A percentile compares a stretch with the other conserved stretches of the same genome.
Evolutionary conservation across 2,113 vertebrate genomes (phyloP).

Genomic region (Orientallactaga bullata): DNA sequence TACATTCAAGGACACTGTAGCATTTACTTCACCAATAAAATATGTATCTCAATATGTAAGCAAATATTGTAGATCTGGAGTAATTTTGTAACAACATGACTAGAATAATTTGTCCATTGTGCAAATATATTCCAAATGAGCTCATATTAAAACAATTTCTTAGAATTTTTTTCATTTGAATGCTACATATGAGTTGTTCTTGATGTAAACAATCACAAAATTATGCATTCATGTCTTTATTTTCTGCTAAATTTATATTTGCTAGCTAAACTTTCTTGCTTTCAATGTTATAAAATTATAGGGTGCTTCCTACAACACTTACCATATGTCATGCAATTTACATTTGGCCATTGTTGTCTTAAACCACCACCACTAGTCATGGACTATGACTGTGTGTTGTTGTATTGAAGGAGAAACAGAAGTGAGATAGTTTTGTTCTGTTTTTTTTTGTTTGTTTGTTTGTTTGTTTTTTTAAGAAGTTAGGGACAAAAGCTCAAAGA

Average conservation of each 20-base stretch:
- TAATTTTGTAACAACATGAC: conserved; percentile 6
- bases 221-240: neutral
- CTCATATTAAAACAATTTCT: neutral
- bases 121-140: conserved; percentile 26
- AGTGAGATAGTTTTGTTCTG: no score
- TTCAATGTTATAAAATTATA: neutral
- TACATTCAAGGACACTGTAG: neutral
- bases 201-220: neutral
- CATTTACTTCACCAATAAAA: conserved; percentile 47
- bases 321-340: neutral
- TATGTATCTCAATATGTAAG: neutral
- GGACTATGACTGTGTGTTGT: no score
- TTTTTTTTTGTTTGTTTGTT: no score
- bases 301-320: neutral
- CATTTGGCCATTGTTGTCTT: neutral
- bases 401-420: no score
- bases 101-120: conserved; percentile 5
- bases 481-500: no score
- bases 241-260: conserved; percentile 33
- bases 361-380: neutral
- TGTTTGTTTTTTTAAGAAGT: no score
- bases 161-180: conserved; percentile 23
- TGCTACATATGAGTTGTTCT: conserved; percentile 20
- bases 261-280: neutral
- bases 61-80: neutral